Base-by-base conservation (phyloP, 2,113 vertebrate genomes). In the Dolichallabes microphthalmus region DNA sequence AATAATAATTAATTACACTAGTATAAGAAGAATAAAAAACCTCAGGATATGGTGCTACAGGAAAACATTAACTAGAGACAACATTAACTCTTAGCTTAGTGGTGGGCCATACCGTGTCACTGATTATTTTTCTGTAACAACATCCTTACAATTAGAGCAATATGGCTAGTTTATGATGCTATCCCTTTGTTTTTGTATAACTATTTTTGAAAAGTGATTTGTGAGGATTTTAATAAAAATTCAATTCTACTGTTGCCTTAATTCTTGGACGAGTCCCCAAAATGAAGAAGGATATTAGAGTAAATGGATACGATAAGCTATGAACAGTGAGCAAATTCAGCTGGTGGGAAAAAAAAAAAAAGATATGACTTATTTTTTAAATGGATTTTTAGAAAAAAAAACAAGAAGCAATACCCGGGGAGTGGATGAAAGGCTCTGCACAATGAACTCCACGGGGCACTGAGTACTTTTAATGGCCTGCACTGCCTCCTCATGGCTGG, bases 401-500 rank as follows among this genome's bases (percentile, higher is more conserved):
- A 53, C 58, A 39, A 30, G 19, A 22, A 39, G 82, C 89, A 92
- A 94, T 93, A 99, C 97, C 93, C 96, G 94, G 8, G 98, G 97
- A 9, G 95, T 92, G 0, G 92, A 89, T 2, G 94, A 95, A 87
- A 99, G 92, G 78, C 96, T 97, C 94, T 99, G 98, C 32, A 99
- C 96, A 0, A 98, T 90, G 55, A 99, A 98, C 86, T 97, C 94
- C 0, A 99, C 96, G 0, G 97, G 98, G 85, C 96, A 97, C 13
- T 93, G 94, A 0, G 97, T 95, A 0, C 94, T 95, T 92, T 96
- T 98, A 83, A 99, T 99, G 83, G 96, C 96, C 85, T 95, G 93
- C 0, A 99, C 97, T 0, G 98, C 98, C 89, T 98, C 97, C 35
- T 95, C 93, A 0, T 99, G 98, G 11, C 93, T 97, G 84, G 98